These are phyloP conservation scores for Dryomyza anilis DNA, from an alignment of 2,888 invertebrate species.

Conservation along the genomic window DNA sequence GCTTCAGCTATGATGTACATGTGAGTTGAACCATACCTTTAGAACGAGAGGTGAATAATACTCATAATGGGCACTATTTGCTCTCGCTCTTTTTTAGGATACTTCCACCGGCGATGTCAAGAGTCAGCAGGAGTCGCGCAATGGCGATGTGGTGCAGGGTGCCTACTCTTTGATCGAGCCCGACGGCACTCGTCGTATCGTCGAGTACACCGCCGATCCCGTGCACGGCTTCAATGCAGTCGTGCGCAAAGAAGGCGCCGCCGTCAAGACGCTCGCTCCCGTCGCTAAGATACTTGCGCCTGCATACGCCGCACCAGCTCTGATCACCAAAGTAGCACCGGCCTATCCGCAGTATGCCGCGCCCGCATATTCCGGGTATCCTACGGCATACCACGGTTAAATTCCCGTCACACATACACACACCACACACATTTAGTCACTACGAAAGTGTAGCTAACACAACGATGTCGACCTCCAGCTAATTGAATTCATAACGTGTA, in stretches of 20 bases:
- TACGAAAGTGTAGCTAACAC: constrained; percentile 12
- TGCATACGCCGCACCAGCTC: constrained; percentile 47
- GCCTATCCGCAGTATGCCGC: constrained; percentile 36
- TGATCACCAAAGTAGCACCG: too few relatives aligned
- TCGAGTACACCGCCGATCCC: constrained; percentile 67
- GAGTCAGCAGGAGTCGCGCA: constrained; percentile 64
- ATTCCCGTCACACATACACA: constrained; percentile 22
- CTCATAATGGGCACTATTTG: not conserved
- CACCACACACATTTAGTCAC: constrained; percentile 10
- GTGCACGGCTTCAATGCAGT: constrained; percentile 67
- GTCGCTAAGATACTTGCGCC: constrained; percentile 57
- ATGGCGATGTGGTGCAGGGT: constrained; percentile 65
- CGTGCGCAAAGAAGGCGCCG: constrained; percentile 62
- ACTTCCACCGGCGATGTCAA: constrained; percentile 65
- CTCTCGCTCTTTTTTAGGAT: constrained; percentile 49
- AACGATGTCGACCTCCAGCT: constrained; percentile 24
- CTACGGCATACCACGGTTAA: constrained; percentile 34
- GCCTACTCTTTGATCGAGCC: constrained; percentile 65
- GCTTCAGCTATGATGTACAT: constrained; percentile 63
- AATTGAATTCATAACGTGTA: too few relatives aligned
- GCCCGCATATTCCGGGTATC: constrained; percentile 35
- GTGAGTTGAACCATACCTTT: constrained; percentile 52
- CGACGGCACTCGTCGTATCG: constrained; percentile 65
- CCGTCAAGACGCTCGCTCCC: constrained; percentile 47
- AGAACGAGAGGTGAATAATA: not conserved